Base-by-base conservation (phyloP, 2,113 vertebrate genomes). In the Bos javanicus region DNA sequence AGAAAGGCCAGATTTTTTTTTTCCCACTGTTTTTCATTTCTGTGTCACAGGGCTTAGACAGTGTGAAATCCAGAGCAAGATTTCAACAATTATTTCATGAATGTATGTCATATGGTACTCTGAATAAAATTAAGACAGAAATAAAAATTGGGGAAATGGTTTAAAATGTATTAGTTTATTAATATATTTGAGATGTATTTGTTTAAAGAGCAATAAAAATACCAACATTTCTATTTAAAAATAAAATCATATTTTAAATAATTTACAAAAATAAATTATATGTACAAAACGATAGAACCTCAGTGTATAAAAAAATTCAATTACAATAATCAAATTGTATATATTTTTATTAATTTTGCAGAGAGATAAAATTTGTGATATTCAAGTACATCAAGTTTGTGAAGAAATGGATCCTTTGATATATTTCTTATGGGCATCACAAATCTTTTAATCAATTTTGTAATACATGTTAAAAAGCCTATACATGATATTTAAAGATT, bases 91-190 rank as follows among this genome's bases (percentile, higher is more conserved):
- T n/a, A 50, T 30, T 80, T 86, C 16, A 85, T 36, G 60, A 94
- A 64, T 36, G 16, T 87, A 67, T 83, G 15, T 87, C 84, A 85
- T 76, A 33, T 64, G 80, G 9, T 43, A 87, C 16, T 82, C 12
- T 46, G 6, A 74, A 86, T 3, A 89, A 97, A 90, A 87, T 48
- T 67, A 87, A 97, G 81, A 81, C 84, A 96, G 59, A 95, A 93
- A 52, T 90, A 74, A 91, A 93, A 74, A 17, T 33, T 89, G 67
- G 52, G 7, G 13, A 81, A 54, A 46, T 50, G 82, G 33, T 80
- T 67, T 1, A 91, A 92, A 95, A 80, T 2, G 86, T 56, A 39
- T 78, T 10, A n/a, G 64, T 3, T 78, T 60, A 56, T 50, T 56
- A 52, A 43, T 78, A 86, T 48, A 87, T 78, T 83, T 96, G 11